A percentile compares a stretch with the other conserved stretches of the same genome.
These are phyloP conservation scores for Solea solea DNA, from an alignment of 2,113 vertebrate genomes.

Conservation along the genomic window DNA sequence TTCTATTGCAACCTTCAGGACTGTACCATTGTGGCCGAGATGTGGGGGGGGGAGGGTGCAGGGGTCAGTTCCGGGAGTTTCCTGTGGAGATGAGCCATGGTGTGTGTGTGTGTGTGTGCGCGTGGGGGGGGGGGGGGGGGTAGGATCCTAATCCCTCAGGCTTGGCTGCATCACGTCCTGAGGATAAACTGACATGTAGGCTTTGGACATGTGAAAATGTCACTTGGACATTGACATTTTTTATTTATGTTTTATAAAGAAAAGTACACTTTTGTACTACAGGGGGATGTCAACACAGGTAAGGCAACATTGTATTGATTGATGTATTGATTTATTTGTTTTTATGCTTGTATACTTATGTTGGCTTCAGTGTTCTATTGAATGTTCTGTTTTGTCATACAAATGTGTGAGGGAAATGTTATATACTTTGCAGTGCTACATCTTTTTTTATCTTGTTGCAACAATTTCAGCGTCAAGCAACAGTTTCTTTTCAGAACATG, in stretches of 20 bases:
- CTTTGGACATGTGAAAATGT: slow-evolving; percentile 66
- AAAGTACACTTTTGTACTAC: too few relatives aligned
- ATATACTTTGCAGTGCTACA: not conserved
- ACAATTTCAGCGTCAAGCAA: not conserved
- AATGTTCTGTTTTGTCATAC: slow-evolving; percentile 16
- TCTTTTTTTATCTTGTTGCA: not conserved
- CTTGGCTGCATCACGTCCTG: slow-evolving; percentile 77
- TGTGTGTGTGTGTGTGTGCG: not conserved
- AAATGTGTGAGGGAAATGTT: not conserved
- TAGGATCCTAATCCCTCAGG: slow-evolving; percentile 86
- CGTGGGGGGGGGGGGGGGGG: slow-evolving; percentile 54
- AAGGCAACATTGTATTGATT: slow-evolving; percentile 64
- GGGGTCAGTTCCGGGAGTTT: slow-evolving; percentile 51
- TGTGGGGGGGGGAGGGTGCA: slow-evolving; percentile 10
- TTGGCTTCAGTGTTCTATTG: slow-evolving; percentile 3
- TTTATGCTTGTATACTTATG: not conserved
- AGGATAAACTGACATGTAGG: slow-evolving; percentile 76
- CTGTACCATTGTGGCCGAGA: slow-evolving; percentile 65
- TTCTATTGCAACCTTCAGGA: slow-evolving; percentile 69
- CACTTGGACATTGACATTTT: slow-evolving; percentile 53
- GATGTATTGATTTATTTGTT: too few relatives aligned
- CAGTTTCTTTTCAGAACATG: not conserved
- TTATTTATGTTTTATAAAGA: slow-evolving; percentile 11
- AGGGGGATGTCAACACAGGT: slow-evolving; percentile 72
- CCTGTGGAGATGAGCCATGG: slow-evolving; percentile 77